Conservation (phyloP, 2,113 vertebrate species). For the Pelvicachromis taeniatus region DNA sequence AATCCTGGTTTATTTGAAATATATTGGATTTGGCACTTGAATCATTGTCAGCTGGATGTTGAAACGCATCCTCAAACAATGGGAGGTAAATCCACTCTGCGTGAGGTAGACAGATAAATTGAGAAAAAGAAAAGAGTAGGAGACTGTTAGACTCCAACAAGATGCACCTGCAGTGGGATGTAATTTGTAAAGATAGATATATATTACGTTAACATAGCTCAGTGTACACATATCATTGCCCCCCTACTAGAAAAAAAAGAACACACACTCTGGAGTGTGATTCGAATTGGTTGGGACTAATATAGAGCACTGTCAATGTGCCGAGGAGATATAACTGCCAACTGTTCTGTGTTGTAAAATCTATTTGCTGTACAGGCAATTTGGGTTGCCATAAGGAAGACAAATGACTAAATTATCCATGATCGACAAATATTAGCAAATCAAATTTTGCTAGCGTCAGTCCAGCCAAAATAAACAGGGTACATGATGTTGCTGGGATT, state of each 20-base stretch:
- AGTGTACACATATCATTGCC: neutral
- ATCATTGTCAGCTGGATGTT: slow-evolving; percentile 50
- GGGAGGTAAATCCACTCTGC: slow-evolving; percentile 34
- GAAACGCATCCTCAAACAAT: slow-evolving; percentile 45
- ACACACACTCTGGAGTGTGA: neutral
- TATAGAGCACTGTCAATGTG: slow-evolving; percentile 32
- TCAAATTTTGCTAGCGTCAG: slow-evolving; percentile 22
- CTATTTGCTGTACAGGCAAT: slow-evolving; percentile 45
- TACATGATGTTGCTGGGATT: slow-evolving; percentile 18
- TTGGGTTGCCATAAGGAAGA: slow-evolving; percentile 54
- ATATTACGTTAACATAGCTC: neutral
- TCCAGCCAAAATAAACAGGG: slow-evolving; percentile 25
- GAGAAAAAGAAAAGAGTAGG: neutral
- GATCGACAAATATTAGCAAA: slow-evolving; percentile 61
- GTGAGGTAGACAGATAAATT: neutral
- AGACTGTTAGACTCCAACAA: slow-evolving; percentile 13
- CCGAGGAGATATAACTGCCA: slow-evolving; percentile 18
- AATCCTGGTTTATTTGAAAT: slow-evolving; percentile 63
- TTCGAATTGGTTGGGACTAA: slow-evolving; percentile 35
- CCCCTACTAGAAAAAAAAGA: slow-evolving; percentile 9
- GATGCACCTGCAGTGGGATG: neutral
- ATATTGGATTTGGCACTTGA: slow-evolving; percentile 58
- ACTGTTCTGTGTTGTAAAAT: slow-evolving; percentile 7
- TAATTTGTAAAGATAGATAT: slow-evolving; percentile 16
- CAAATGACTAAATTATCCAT: slow-evolving; percentile 53